Conservation (phyloP, 2,888 invertebrate genomes). For the Hyppa rectilinea region DNA sequence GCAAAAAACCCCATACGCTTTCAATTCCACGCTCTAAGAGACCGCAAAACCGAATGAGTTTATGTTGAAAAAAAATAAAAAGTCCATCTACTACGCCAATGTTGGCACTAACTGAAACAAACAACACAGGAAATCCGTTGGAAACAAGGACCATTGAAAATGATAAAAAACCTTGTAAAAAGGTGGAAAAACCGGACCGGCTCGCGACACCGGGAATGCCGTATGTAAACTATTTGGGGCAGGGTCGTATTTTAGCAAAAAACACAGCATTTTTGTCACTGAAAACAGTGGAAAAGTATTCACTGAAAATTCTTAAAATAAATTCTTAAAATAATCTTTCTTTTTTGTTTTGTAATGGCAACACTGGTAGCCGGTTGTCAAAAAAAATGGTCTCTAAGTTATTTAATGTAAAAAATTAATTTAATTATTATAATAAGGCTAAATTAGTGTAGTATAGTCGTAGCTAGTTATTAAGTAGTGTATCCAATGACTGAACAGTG, state of each 20-base stretch:
- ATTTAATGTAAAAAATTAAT: too few relatives aligned
- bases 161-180: slow-evolving; percentile 60
- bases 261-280: slow-evolving; percentile 32
- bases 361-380: too few relatives aligned
- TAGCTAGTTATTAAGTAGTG: too few relatives aligned
- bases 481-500: too few relatives aligned
- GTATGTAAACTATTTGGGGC: slow-evolving; percentile 52
- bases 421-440: too few relatives aligned
- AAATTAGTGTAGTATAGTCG: too few relatives aligned
- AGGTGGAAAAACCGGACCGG: slow-evolving; percentile 45
- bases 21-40: slow-evolving; percentile 49
- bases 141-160: slow-evolving; percentile 67
- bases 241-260: slow-evolving; percentile 45
- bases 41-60: slow-evolving; percentile 48
- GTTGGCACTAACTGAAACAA: slow-evolving; percentile 72
- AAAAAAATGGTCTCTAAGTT: too few relatives aligned
- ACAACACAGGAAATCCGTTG: slow-evolving; percentile 70
- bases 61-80: slow-evolving; percentile 36
- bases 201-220: slow-evolving; percentile 43
- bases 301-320: slow-evolving; percentile 30
- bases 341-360: too few relatives aligned
- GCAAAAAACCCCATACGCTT: slow-evolving; percentile 25
- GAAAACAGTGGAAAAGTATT: slow-evolving; percentile 18
- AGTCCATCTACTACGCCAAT: slow-evolving; percentile 39
- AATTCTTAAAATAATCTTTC: too few relatives aligned